Conservation (phyloP, 2,113 vertebrate genomes). For the Datnioides undecimradiatus region DNA sequence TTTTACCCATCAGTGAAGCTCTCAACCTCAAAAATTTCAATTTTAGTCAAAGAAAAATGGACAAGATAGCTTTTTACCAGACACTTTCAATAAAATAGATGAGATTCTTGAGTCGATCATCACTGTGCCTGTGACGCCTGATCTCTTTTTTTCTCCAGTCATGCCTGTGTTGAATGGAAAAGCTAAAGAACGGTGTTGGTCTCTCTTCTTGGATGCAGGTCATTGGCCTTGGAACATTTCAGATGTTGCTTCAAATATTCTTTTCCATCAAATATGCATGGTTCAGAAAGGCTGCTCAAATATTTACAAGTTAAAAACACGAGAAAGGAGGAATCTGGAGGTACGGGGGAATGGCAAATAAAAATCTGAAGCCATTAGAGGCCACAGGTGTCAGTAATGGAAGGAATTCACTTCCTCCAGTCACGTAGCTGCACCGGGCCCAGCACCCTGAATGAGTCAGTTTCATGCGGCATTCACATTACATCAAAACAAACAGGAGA, state of each 20-base stretch:
- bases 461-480: background rate
- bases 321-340: conserved; percentile 18
- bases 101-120: background rate
- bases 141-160: background rate
- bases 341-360: background rate
- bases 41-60: background rate
- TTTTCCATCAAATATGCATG: conserved; percentile 75
- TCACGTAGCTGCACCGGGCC: background rate
- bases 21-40: background rate
- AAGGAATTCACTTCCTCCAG: background rate
- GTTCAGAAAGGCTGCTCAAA: conserved; percentile 72
- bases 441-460: background rate
- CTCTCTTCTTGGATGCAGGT: conserved; percentile 28
- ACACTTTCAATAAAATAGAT: background rate
- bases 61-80: background rate
- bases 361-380: conserved; percentile 18
- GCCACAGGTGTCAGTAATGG: conserved; percentile 8
- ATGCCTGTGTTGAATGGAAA: conserved; percentile 5
- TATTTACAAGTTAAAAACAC: conserved; percentile 70
- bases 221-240: conserved; percentile 41
- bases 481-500: background rate
- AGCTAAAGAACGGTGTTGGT: background rate
- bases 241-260: conserved; percentile 50
- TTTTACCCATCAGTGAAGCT: background rate
- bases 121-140: background rate